Conservation (phyloP, 2,113 vertebrate species). For the Ancistrus triradiatus region DNA sequence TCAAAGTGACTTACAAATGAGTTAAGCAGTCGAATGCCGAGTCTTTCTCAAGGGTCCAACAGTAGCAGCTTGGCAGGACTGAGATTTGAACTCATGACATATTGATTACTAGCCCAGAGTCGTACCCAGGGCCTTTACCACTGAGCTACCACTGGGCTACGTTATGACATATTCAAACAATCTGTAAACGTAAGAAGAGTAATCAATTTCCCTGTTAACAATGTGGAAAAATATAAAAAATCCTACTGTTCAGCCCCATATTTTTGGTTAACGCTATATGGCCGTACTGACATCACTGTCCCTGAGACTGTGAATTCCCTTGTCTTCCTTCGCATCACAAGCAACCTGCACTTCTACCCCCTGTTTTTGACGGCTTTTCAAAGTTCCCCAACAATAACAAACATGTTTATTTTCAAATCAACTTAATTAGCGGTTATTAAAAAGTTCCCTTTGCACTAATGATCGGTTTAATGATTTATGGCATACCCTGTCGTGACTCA, state of each 20-base stretch:
- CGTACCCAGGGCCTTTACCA: no score
- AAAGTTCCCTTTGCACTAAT: conserved; percentile 53
- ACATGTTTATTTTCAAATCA: conserved; percentile 55
- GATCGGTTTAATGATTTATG: conserved; percentile 51
- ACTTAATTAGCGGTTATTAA: conserved; percentile 55
- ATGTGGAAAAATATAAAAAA: conserved; percentile 45
- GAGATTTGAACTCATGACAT: no score
- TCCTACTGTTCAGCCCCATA: conserved; percentile 24
- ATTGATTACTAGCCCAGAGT: no score
- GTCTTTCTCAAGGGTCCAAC: no score
- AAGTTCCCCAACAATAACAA: conserved; percentile 47
- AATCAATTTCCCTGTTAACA: conserved; percentile 45
- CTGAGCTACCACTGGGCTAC: no score
- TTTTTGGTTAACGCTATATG: conserved; percentile 26
- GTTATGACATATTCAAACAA: neutral
- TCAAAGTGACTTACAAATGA: no score
- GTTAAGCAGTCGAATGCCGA: no score
- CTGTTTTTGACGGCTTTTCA: neutral
- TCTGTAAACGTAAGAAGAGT: conserved; percentile 1
- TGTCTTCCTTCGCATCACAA: conserved; percentile 19
- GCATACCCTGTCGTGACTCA: conserved; percentile 26
- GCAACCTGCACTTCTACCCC: neutral
- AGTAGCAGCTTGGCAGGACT: no score
- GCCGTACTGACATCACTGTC: conserved; percentile 42
- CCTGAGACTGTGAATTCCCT: conserved; percentile 21